Evolutionary conservation across 30 jellyfish, hydroid and myxozoan genomes (phyloP).

Genomic region (Clytia hemisphaerica): DNA sequence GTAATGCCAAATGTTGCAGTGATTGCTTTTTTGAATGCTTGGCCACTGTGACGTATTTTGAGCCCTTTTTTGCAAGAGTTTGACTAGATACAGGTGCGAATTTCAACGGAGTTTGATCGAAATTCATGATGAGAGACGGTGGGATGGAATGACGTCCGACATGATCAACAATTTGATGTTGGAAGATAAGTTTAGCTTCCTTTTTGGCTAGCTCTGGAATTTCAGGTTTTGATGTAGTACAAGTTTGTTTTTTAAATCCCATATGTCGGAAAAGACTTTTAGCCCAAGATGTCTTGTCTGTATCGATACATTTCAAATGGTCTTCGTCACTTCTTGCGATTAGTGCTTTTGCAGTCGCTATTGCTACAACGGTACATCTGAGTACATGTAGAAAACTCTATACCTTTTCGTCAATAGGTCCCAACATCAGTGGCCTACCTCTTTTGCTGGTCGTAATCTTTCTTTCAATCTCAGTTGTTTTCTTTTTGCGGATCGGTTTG

Average conservation of each 20-base stretch:
- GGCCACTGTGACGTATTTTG: neutral
- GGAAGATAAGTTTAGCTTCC: neutral
- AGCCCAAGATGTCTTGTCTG: conserved; percentile 22
- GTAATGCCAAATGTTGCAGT: conserved; percentile 15
- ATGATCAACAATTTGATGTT: neutral
- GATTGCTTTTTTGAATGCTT: conserved; percentile 7
- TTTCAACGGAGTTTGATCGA: conserved; percentile 18
- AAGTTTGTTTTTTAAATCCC: conserved; percentile 9
- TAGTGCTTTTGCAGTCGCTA: conserved; percentile 21
- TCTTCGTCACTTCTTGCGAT: neutral
- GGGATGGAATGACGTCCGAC: conserved; percentile 8
- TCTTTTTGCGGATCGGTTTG: too few relatives aligned
- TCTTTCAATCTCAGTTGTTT: too few relatives aligned
- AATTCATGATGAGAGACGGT: neutral
- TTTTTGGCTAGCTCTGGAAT: conserved; percentile 18
- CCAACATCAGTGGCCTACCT: too few relatives aligned
- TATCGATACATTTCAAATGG: neutral
- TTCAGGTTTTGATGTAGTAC: conserved; percentile 1
- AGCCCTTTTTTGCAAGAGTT: neutral
- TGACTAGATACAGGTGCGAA: neutral
- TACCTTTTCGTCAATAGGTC: too few relatives aligned
- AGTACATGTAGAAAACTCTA: too few relatives aligned
- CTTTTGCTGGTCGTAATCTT: too few relatives aligned
- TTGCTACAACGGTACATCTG: conserved; percentile 8
- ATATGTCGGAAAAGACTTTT: conserved; percentile 13